These are phyloP conservation scores for Athalia cordata DNA, from an alignment of 2,888 invertebrate genomes.

Conservation along the genomic window DNA sequence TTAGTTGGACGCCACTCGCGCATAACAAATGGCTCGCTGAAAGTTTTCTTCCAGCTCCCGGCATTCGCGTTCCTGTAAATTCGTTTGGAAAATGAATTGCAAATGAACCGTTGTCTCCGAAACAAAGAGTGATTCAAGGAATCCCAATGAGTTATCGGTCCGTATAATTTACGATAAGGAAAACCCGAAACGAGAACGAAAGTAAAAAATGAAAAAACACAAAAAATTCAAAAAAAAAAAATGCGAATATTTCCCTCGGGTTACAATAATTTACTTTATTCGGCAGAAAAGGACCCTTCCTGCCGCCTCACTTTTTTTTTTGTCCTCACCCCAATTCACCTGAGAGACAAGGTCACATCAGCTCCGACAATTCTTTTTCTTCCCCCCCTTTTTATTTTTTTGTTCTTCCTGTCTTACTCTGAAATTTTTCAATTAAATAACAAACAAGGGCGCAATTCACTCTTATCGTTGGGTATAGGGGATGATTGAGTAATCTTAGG, in stretches of 20 bases:
- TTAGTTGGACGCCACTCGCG: conserved; percentile 64
- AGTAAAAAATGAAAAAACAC: neutral
- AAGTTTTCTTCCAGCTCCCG: conserved; percentile 33
- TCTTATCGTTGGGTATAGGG: conserved; percentile 15
- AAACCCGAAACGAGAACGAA: conserved; percentile 4
- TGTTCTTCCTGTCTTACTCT: too few relatives aligned
- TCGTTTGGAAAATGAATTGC: conserved; percentile 49
- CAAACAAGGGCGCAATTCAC: neutral
- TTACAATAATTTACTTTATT: conserved; percentile 21
- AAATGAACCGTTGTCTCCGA: conserved; percentile 47
- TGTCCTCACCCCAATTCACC: neutral
- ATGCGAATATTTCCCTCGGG: conserved; percentile 24
- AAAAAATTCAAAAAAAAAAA: neutral
- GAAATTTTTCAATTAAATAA: too few relatives aligned
- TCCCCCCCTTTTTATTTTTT: too few relatives aligned
- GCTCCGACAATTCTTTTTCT: too few relatives aligned
- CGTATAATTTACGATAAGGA: conserved; percentile 39
- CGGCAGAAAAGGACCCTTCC: neutral
- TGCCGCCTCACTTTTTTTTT: conserved; percentile 6
- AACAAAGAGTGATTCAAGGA: conserved; percentile 46
- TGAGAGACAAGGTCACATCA: too few relatives aligned
- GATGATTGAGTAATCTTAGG: conserved; percentile 54
- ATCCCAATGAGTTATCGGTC: conserved; percentile 46
- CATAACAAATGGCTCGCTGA: conserved; percentile 63
- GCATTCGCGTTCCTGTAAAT: conserved; percentile 41